Conservation (phyloP, 2,113 vertebrate genomes). For the Haemorhous mexicanus region DNA sequence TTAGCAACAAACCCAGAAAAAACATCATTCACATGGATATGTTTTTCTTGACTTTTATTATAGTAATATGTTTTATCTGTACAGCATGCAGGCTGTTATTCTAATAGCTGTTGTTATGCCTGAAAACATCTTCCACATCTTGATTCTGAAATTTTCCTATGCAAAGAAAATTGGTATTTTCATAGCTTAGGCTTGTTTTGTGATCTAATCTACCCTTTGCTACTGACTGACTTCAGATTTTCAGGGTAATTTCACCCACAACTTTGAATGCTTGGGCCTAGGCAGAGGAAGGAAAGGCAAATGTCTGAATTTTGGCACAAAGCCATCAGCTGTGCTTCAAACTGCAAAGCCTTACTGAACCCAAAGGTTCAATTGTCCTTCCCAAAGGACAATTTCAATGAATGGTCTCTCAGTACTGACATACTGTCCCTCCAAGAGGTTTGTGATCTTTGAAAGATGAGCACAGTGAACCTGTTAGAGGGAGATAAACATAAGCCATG, state of each 20-base stretch:
- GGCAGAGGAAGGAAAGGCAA: not conserved
- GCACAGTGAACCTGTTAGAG: not conserved
- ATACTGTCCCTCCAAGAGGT: not conserved
- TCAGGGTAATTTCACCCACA: not conserved
- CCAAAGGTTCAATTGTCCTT: too few species aligned
- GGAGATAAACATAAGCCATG: not conserved
- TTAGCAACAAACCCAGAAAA: slow-evolving; percentile 9
- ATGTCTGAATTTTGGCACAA: not conserved
- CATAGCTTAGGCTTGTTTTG: not conserved
- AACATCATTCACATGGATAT: not conserved
- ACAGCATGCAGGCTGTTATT: not conserved
- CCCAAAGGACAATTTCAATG: not conserved
- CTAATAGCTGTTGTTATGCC: slow-evolving; percentile 22
- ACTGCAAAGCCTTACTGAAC: not conserved
- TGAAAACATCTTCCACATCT: not conserved
- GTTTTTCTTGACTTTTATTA: slow-evolving; percentile 15
- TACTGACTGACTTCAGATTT: not conserved
- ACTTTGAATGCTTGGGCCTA: not conserved
- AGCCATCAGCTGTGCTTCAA: not conserved
- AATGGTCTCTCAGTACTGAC: not conserved
- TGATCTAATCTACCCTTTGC: not conserved
- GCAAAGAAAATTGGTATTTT: not conserved
- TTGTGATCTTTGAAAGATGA: not conserved
- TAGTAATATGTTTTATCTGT: slow-evolving; percentile 4
- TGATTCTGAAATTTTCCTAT: not conserved